A percentile compares a stretch with the other conserved stretches of the same genome.
Conservation (phyloP, 2,113 vertebrate genomes). For the Pomatorhinus ruficollis region DNA sequence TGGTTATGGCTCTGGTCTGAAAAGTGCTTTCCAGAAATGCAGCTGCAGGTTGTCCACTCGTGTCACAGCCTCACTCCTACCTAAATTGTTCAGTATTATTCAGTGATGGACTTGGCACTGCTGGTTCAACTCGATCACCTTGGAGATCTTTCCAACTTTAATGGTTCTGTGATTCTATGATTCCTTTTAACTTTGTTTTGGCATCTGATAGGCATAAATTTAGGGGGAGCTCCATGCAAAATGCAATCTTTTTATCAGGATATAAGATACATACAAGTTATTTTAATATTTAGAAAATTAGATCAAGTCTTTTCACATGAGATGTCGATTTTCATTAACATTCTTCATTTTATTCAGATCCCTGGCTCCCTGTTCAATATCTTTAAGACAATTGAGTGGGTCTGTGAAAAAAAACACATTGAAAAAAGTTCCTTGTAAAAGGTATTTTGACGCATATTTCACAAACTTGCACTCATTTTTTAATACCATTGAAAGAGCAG, state of each 20-base stretch:
- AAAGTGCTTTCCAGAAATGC: not conserved
- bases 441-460: not conserved
- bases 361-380: not conserved
- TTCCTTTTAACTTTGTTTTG: not conserved
- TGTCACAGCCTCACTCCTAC: not conserved
- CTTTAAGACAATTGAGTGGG: not conserved
- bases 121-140: not conserved
- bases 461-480: not conserved
- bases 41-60: not conserved
- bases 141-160: not conserved
- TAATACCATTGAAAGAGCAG: not conserved
- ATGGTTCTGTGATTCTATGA: not conserved
- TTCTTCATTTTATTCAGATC: not conserved
- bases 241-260: not conserved
- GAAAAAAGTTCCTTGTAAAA: not conserved
- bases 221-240: not conserved
- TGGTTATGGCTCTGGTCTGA: not conserved
- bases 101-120: not conserved
- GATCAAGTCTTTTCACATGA: not conserved
- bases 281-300: not conserved
- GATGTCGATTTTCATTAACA: not conserved
- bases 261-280: not conserved
- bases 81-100: not conserved
- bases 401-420: not conserved
- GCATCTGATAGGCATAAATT: not conserved